Evolutionary conservation across 2,888 invertebrate genomes (phyloP).

Genomic region (Acheta domesticus): DNA sequence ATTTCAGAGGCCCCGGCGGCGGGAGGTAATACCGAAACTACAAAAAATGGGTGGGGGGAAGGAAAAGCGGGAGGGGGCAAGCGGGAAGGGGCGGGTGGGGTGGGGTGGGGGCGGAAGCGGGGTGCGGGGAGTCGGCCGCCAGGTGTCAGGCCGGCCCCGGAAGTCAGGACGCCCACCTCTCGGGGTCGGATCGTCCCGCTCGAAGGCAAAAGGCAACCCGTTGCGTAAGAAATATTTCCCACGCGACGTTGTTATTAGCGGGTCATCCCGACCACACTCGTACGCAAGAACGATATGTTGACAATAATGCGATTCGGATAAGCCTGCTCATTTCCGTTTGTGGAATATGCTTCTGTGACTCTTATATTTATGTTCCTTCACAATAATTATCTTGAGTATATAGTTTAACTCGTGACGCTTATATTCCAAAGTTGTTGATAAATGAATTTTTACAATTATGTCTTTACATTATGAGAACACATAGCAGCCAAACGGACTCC

Average conservation of each 20-base stretch:
- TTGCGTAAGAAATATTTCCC: slow-evolving; percentile 4
- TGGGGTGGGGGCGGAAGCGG: neutral
- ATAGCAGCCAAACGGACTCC: too few relatives aligned
- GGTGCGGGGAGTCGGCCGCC: neutral
- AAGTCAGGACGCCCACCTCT: neutral
- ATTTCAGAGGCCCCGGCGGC: neutral
- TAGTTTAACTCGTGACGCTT: too few relatives aligned
- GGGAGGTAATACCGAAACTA: neutral
- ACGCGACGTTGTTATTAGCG: slow-evolving; percentile 2
- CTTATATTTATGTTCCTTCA: too few relatives aligned
- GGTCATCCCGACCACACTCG: neutral
- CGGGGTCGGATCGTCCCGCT: neutral
- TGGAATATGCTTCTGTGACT: too few relatives aligned
- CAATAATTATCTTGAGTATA: too few relatives aligned
- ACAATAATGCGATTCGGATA: too few relatives aligned
- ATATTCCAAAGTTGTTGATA: too few relatives aligned
- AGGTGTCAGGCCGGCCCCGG: neutral
- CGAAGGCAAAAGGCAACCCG: neutral
- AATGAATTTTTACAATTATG: too few relatives aligned
- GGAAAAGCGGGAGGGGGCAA: neutral
- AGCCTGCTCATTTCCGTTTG: too few relatives aligned
- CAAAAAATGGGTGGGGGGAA: neutral
- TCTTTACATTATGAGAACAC: too few relatives aligned
- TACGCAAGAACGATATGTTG: too few relatives aligned
- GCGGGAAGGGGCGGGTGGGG: neutral